Conservation (phyloP, 2,113 vertebrate species). For the Tragelaphus imberbis region DNA sequence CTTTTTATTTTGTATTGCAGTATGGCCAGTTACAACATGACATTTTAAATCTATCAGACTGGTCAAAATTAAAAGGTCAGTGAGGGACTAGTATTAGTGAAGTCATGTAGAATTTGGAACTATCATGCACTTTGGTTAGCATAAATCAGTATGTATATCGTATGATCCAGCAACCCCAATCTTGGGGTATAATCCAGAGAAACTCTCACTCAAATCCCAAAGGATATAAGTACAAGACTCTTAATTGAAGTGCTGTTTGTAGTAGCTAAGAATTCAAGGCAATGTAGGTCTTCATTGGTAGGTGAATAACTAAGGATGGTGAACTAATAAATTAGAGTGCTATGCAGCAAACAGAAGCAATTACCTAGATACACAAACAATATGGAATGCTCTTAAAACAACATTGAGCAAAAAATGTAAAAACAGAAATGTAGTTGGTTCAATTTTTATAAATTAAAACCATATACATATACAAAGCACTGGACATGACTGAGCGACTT, state of each 20-base stretch:
- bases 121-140: not conserved
- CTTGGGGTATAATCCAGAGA: not conserved
- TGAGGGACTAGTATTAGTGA: not conserved
- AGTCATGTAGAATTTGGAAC: not conserved
- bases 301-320: not conserved
- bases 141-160: not conserved
- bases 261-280: not conserved
- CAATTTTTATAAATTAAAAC: not conserved
- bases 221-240: not conserved
- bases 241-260: not conserved
- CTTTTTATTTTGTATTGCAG: not conserved
- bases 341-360: not conserved
- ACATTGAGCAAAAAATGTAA: not conserved
- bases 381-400: not conserved
- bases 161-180: not conserved
- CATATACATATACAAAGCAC: not conserved
- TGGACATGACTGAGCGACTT: no score
- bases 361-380: not conserved
- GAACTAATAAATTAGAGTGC: not conserved
- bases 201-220: not conserved
- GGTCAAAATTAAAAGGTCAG: not conserved
- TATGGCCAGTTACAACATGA: not conserved
- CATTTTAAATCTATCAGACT: not conserved
- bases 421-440: not conserved
- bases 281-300: not conserved